Base-by-base conservation (phyloP, 2,113 vertebrate genomes). In the Apteryx mantelli region DNA sequence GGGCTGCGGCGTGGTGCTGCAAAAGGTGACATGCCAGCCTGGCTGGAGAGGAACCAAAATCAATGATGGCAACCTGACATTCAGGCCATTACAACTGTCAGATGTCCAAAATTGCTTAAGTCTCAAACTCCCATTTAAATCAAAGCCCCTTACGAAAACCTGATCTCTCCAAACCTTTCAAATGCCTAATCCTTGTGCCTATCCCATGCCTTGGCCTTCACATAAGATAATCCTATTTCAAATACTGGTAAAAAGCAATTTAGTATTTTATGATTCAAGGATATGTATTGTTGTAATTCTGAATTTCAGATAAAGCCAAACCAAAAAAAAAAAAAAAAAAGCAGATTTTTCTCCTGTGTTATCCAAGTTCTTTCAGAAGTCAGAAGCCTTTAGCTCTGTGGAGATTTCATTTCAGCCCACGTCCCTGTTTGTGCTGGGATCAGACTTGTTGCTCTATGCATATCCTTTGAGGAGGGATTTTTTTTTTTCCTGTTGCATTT, bases 401-500 rank as follows among this genome's bases (percentile, higher is more conserved):
- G 36, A 64, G 36, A 3, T 86, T 77, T 89, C 44, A 32, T 42
- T 91, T 91, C 48, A 30, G 40, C 52, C 34, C 32, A 60, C 36
- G 24, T 80, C 78, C 50, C 56, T 20, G 15, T 80, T 65, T 82
- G 26, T 66, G 28, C 63, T 82, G 66, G 36, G 69, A 80, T 85
- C 40, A 82, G 53, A 58, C 46, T 78, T 28, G 32, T 74, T 86
- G 50, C n/a, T 19, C 36, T 55, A 17, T 16, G 26, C 30, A 19
- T 53, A 18, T 19, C 17, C 38, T 74, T 19, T 38, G 53, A 89
- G 58, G 32, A 2, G 2, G 12, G 3, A 42, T 34, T 42, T 74
- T 75, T 46, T 36, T 74, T 75, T 46, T 83, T 93, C 84, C 81
- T 26, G 36, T 70, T 91, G 26, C 24, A 46, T 79, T 96, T 88